Evolutionary conservation across 2,113 vertebrate species (phyloP).

Genomic region (Sorex fumeus): DNA sequence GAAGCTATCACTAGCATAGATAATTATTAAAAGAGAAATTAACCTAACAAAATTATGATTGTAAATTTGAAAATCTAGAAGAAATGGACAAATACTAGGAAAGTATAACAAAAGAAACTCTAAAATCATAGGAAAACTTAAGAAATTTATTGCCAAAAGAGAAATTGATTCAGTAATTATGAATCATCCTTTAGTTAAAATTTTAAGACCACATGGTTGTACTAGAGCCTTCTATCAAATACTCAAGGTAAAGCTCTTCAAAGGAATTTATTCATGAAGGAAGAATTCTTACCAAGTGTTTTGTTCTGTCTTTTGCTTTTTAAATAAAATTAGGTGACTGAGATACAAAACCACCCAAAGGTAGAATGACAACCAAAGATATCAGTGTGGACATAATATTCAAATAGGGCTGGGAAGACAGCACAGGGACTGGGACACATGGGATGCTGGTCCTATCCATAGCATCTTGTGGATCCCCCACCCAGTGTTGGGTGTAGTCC

Average conservation of each 20-base stretch:
- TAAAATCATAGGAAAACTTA: constrained; percentile 1
- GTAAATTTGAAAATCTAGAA: background rate
- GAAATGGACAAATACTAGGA: background rate
- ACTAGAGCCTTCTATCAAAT: constrained; percentile 28
- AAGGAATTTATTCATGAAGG: background rate
- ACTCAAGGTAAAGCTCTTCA: background rate
- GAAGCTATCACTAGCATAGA: background rate
- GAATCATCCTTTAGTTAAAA: constrained; percentile 42
- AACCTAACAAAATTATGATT: background rate
- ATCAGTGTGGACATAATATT: background rate
- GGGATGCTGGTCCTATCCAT: too few relatives aligned
- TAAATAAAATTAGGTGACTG: background rate
- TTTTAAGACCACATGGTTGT: background rate
- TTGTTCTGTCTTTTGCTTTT: background rate
- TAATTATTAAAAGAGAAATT: background rate
- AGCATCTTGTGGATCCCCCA: too few relatives aligned
- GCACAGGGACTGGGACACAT: too few relatives aligned
- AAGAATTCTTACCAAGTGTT: background rate
- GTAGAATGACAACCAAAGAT: background rate
- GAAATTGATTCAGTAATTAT: constrained; percentile 13
- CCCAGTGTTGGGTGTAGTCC: too few relatives aligned
- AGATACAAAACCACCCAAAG: background rate
- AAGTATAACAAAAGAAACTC: background rate
- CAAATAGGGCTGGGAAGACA: too few relatives aligned
- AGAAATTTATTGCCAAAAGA: constrained; percentile 11